phyloP scores from a whole-genome alignment of 2,797 vertebrate species.

The Onychomys arenicola region DNA sequence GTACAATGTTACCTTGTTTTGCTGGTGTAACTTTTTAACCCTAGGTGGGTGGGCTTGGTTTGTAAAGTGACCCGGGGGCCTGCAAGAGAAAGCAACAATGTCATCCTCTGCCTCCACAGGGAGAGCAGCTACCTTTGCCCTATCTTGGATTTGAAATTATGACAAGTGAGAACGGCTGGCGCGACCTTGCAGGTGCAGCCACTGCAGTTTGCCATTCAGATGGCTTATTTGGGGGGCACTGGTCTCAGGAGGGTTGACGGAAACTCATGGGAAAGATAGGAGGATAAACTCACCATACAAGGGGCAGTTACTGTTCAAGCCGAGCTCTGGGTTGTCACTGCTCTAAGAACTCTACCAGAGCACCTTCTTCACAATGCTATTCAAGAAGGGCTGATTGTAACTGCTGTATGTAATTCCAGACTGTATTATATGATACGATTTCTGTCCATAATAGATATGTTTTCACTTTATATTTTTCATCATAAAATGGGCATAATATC shows the following conservation, averaged over 20 bases:
- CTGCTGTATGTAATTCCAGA: not conserved
- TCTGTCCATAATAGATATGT: not conserved
- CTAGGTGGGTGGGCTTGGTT: constrained; percentile 87
- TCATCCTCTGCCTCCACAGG: constrained; percentile 10
- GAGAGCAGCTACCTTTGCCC: not conserved
- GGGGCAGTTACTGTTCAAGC: constrained; percentile 92
- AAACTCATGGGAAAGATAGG: constrained; percentile 86
- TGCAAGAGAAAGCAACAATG: constrained; percentile 79
- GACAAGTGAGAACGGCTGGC: not conserved
- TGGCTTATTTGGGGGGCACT: constrained; percentile 86
- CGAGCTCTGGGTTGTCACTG: constrained; percentile 87
- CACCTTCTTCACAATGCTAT: constrained; percentile 71
- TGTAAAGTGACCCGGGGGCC: constrained; percentile 91
- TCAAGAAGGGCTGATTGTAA: not conserved
- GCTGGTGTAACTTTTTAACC: constrained; percentile 88
- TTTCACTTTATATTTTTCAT: not conserved
- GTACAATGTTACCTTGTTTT: constrained; percentile 69
- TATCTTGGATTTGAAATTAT: constrained; percentile 46
- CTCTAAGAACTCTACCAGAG: constrained; percentile 89
- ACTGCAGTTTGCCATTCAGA: constrained; percentile 86
- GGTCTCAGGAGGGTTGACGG: constrained; percentile 86
- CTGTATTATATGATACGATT: not conserved
- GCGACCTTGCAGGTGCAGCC: not conserved
- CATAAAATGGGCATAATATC: not conserved
- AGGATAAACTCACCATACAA: constrained; percentile 89